phyloP scores from a whole-genome alignment of 2,888 invertebrate species.

The Conchocele bisecta region DNA sequence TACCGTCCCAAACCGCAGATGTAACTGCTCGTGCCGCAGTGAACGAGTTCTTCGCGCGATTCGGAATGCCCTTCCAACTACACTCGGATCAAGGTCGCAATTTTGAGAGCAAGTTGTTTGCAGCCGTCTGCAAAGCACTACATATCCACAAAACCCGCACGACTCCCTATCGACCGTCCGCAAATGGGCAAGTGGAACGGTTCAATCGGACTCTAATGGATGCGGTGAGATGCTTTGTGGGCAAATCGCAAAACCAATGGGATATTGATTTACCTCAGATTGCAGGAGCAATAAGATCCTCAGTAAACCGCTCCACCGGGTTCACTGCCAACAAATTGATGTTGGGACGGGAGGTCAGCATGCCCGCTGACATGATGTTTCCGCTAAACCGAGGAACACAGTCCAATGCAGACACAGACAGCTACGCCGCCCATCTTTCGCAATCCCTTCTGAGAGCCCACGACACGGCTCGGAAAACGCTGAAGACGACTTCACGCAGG shows the following conservation, averaged over 20 bases:
- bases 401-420: neutral
- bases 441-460: conserved; percentile 3
- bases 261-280: conserved; percentile 15
- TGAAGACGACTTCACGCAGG: conserved; percentile 1
- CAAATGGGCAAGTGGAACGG: conserved; percentile 24
- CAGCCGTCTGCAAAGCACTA: conserved; percentile 6
- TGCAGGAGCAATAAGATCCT: conserved; percentile 21
- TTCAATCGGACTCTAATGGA: conserved; percentile 17
- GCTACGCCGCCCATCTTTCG: neutral
- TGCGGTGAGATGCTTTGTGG: conserved; percentile 16
- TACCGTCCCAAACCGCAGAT: conserved; percentile 9
- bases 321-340: conserved; percentile 26
- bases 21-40: conserved; percentile 8
- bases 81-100: conserved; percentile 24
- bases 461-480: conserved; percentile 3
- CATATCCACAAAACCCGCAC: conserved; percentile 27
- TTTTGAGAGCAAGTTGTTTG: conserved; percentile 23
- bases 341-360: conserved; percentile 19
- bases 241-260: conserved; percentile 17
- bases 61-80: conserved; percentile 15
- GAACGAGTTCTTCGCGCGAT: conserved; percentile 18
- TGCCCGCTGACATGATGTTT: conserved; percentile 9
- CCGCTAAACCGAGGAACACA: neutral
- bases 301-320: conserved; percentile 23
- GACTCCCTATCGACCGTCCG: conserved; percentile 21